Conservation (phyloP, 23 tunicate genomes). For the Halocynthia aurantium region DNA sequence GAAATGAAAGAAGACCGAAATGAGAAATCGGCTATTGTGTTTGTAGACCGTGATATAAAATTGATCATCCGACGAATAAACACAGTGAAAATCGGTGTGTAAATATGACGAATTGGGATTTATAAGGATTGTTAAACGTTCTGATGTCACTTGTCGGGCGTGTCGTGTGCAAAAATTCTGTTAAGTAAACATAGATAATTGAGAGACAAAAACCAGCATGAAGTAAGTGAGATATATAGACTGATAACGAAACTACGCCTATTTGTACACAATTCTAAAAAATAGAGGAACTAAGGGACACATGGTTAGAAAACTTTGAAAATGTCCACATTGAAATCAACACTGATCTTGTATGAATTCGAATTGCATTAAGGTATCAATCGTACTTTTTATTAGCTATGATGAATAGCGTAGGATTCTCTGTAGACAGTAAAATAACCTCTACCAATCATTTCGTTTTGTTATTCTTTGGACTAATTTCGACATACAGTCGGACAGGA, state of each 20-base stretch:
- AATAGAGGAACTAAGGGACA: too few species aligned
- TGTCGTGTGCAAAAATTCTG: slow-evolving; percentile 14
- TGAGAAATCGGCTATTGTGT: slow-evolving; percentile 5
- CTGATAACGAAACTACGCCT: not conserved
- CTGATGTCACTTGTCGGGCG: slow-evolving; percentile 17
- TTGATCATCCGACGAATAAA: slow-evolving; percentile 25
- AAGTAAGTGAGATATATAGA: not conserved
- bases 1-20: not conserved
- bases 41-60: slow-evolving; percentile 13
- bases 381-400: too few species aligned
- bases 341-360: too few species aligned
- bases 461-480: too few species aligned
- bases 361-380: too few species aligned
- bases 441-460: too few species aligned
- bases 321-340: too few species aligned
- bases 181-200: not conserved
- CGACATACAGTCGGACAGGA: too few species aligned
- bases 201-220: not conserved
- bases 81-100: slow-evolving; percentile 6
- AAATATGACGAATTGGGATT: slow-evolving; percentile 12
- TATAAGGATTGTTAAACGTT: slow-evolving; percentile 14
- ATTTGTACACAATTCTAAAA: too few species aligned
- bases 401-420: too few species aligned
- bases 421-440: too few species aligned
- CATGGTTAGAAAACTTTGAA: too few species aligned